Percentiles rank a stretch among this genome's conserved stretches.
phyloP scores from a whole-genome alignment of 1,140 invertebrate genomes.

The Telenomus remus region DNA sequence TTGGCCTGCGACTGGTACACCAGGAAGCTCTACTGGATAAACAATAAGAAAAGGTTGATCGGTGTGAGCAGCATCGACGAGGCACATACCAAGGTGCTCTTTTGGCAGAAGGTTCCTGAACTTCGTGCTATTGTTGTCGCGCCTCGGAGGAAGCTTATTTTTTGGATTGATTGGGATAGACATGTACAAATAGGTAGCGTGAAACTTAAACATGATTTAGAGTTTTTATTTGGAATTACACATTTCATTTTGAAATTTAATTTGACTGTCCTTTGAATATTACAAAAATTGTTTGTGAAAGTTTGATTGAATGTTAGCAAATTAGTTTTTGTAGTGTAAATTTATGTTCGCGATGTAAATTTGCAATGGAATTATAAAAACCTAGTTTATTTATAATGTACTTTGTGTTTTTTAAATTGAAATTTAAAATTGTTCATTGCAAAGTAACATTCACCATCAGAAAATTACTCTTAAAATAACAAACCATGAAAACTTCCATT shows the following conservation, averaged over 20 bases:
- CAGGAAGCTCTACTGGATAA: slow-evolving; percentile 93
- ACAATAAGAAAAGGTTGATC: slow-evolving; percentile 88
- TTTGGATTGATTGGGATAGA: slow-evolving; percentile 96
- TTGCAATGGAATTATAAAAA: no score
- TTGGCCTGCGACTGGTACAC: slow-evolving; percentile 92
- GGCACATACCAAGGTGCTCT: slow-evolving; percentile 86
- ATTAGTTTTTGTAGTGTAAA: no score
- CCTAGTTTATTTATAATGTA: no score
- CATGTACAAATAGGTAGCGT: slow-evolving; percentile 82
- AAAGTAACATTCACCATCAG: no score
- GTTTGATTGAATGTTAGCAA: no score
- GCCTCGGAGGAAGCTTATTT: slow-evolving; percentile 85
- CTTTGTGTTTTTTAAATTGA: no score
- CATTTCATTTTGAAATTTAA: no score
- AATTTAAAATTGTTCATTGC: no score
- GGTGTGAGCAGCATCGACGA: slow-evolving; percentile 89
- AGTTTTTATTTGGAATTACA: no score
- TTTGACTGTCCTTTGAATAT: no score
- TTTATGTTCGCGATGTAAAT: no score
- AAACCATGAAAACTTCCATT: background rate
- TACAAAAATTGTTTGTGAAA: no score
- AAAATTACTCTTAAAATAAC: slow-evolving; percentile 1
- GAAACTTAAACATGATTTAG: background rate
- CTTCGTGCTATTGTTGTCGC: slow-evolving; percentile 89
- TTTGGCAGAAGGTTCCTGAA: slow-evolving; percentile 92